Evolutionary conservation across 2,113 vertebrate species (phyloP), one percentile per base, ranked within the genome.

Genomic region (Vulpes vulpes): DNA sequence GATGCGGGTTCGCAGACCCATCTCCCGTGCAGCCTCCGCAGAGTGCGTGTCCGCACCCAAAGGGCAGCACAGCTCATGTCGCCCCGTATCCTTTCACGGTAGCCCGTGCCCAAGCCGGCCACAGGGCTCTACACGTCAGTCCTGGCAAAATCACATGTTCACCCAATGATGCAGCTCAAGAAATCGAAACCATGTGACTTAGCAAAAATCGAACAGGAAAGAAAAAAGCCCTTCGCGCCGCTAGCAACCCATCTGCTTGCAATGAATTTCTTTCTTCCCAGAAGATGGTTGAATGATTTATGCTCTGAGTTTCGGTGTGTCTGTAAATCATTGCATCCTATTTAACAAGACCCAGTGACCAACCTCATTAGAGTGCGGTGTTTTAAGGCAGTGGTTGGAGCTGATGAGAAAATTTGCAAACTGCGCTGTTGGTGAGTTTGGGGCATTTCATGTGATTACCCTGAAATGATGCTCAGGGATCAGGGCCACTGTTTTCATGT

Each of bases 201-300:
- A 53, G 69, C 69, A 35, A 71, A 22, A 22, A 22, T 11, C 19
- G n/a, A n/a, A 35, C n/a, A 0, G 10, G 17, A 35, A 16, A 19
- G 51, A 49, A n/a, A 35, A 9, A 27, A 27, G 20, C 60, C 8
- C 22, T 64, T 65, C 22, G 35, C 1, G 11, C 60, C 9, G 27
- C 23, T 12, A 20, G 43, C 20, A 25, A 1, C 25, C 43, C 43
- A 23, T 35, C 30, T 51, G 3, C 19, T 49, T 5, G 4, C 19
- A 10, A 15, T 5, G 25, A 1, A n/a, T 17, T 8, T 0, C 19
- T 17, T 8, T 0, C 20, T 8, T 3, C 14, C 73, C 30, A 15
- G 30, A 53, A 16, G 43, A 17, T 8, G 3, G 10, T 8, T 62
- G 55, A 51, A 17, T 7, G 6, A 25, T 0, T 2, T 17, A 53